phyloP scores from a whole-genome alignment of 2,888 invertebrate genomes.

The Leucophenga maculata region DNA sequence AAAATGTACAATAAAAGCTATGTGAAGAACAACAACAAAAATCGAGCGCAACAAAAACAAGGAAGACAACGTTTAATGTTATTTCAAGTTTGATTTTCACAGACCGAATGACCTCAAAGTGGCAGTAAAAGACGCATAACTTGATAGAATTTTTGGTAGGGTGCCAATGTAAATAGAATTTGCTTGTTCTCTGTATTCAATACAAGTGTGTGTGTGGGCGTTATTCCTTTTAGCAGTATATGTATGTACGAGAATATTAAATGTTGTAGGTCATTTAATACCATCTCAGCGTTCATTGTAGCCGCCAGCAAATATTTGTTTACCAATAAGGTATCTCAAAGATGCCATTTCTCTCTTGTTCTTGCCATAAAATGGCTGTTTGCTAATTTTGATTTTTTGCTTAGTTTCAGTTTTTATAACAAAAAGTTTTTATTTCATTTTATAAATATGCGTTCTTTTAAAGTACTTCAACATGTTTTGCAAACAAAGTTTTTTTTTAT shows the following conservation, averaged over 20 bases:
- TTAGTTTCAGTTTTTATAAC: constrained; percentile 44
- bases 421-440: no score
- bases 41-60: not conserved
- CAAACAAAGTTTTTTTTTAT: constrained; percentile 34
- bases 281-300: constrained; percentile 8
- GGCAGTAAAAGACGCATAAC: constrained; percentile 10
- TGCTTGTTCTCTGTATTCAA: not conserved
- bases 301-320: constrained; percentile 32
- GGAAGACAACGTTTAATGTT: not conserved
- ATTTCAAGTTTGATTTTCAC: constrained; percentile 9
- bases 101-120: constrained; percentile 9
- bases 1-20: not conserved
- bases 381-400: constrained; percentile 36
- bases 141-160: constrained; percentile 15
- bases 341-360: constrained; percentile 1
- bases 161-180: constrained; percentile 15
- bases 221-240: constrained; percentile 21
- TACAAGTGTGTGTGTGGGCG: constrained; percentile 41
- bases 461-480: not conserved
- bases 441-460: not conserved
- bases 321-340: constrained; percentile 42
- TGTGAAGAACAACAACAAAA: not conserved
- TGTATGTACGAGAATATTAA: not conserved
- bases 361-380: not conserved
- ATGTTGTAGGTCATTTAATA: not conserved